Base-by-base conservation (phyloP, 2,888 invertebrate species). In the Pomacea canaliculata region DNA sequence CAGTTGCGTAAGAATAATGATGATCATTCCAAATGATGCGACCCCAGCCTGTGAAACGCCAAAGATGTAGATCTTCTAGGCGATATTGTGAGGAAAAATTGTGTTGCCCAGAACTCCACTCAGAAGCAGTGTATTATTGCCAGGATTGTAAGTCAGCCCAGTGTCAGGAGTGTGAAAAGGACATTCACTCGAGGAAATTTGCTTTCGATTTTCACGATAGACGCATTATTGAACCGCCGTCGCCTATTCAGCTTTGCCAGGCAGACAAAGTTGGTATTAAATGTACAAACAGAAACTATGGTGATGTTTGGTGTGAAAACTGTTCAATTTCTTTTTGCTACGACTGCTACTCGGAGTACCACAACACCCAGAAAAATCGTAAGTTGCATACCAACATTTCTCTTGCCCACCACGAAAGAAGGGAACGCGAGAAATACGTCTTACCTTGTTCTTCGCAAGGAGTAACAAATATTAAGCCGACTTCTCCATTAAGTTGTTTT, bases 111-210 rank as follows among this genome's bases (percentile, higher is more conserved):
- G 82, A 85, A 19, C 87, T 86, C 48, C 79, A 82, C 16, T 82
- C 89, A 12, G 85, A 86, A 76, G 90, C 91, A 18, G 81, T 82
- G 71, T 88, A 81, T 78, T 78, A 79, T 65, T 91, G 91, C 82
- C 85, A 84, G 56, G 87, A 91, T 65, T 91, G 91, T 82, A 86
- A 85, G 63, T 86, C 89, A 49, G 82, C 86, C 65, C 91, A 91
- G 80, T 91, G 91, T 83, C 71, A 82, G 66, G 81, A 83, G 46
- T 91, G 91, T 82, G 90, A 90, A 78, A 82, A 81, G 46, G 80
- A 85, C 59, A 81, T 91, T 19, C 91, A 91, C 81, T 83, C 82
- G 70, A 81, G 84, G 66, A 88, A 87, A 76, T 82, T 85, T 59
- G 83, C 84, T 66, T 86, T 83, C 77, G 83, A 85, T 70, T 88